A percentile compares a stretch with the other conserved stretches of the same genome.
Conservation (phyloP, 2,888 invertebrate genomes). For the Blera fallax region DNA sequence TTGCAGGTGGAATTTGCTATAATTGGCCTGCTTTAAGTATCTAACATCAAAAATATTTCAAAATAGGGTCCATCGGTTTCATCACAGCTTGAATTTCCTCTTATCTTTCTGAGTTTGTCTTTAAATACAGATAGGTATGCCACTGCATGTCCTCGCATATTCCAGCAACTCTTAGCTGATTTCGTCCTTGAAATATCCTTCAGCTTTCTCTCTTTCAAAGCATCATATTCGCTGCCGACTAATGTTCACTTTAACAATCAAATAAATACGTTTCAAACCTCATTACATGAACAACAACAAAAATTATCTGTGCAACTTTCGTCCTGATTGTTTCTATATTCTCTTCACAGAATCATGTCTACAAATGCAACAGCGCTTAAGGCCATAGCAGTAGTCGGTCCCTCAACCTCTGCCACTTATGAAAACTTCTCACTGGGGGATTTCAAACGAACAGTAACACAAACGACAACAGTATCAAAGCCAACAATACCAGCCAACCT, state of each 20-base stretch:
- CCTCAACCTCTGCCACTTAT: constrained; percentile 22
- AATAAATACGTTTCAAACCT: neutral
- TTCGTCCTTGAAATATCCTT: neutral
- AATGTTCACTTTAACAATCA: neutral
- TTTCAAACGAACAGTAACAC: constrained; percentile 47
- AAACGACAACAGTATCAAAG: constrained; percentile 47
- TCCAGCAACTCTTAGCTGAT: too few species aligned
- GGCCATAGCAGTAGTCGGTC: constrained; percentile 26
- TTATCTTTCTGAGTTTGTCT: too few species aligned
- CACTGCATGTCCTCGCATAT: too few species aligned
- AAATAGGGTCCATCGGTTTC: too few species aligned
- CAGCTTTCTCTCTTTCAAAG: neutral
- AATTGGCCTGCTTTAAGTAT: too few species aligned
- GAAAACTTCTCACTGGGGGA: constrained; percentile 34
- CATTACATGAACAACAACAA: neutral
- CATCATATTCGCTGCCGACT: neutral
- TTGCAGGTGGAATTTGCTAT: too few species aligned
- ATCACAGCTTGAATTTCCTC: too few species aligned
- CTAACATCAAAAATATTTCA: too few species aligned
- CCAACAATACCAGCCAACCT: constrained; percentile 21
- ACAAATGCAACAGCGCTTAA: constrained; percentile 53
- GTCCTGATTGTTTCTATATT: constrained; percentile 55
- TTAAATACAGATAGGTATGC: too few species aligned
- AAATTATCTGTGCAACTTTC: neutral
- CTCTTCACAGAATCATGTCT: constrained; percentile 66